Evolutionary conservation across 2,797 vertebrate genomes (phyloP), one percentile per base, ranked within the genome.

Genomic region (Thunnus albacares): DNA sequence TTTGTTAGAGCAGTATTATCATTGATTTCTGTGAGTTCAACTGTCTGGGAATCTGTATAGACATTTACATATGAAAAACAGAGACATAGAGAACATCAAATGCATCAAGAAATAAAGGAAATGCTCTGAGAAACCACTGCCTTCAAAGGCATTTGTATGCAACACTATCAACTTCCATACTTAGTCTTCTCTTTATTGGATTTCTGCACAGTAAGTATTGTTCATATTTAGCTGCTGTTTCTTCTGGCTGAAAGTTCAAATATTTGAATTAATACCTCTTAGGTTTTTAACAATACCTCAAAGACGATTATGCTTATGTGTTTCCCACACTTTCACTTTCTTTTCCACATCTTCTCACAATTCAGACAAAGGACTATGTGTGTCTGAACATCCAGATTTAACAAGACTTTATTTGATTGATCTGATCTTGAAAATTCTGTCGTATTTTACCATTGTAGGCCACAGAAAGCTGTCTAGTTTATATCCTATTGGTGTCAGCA

Each of bases 401-500:
- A 84, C 61, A 79, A 72, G 83, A 69, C 75, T 80, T 79, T 53
- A 35, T 79, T 83, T 91, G 90, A 92, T 88, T 78, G 87, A 92
- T 88, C 77, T 60, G 75, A 90, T 90, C 66, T 86, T 75, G 75
- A 74, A 83, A 76, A 89, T 4, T 51, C 75, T 53, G 57, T 57
- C 56, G 43, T 80, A 81, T 84, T 80, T 83, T 77, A 13, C 72
- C 65, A 88, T 87, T 88, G 77, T 86, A 67, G 83, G 69, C 78
- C 67, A 79, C 59, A 43, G 86, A 89, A 69, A 87, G 75, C 87
- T 41, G 82, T 77, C 80, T 86, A 79, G 70, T 88, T 91, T 90
- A 77, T 81, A 89, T 89, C 89, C 87, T 82, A 84, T 81, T 79
- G 84, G 83, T 91, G 89, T 89, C 87, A 90, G 90, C 71, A 58